A percentile compares a stretch with the other conserved stretches of the same genome.
These are phyloP conservation scores for Astropecten irregularis DNA, from an alignment of 53 echinoderm and acorn worm species.

Conservation along the genomic window DNA sequence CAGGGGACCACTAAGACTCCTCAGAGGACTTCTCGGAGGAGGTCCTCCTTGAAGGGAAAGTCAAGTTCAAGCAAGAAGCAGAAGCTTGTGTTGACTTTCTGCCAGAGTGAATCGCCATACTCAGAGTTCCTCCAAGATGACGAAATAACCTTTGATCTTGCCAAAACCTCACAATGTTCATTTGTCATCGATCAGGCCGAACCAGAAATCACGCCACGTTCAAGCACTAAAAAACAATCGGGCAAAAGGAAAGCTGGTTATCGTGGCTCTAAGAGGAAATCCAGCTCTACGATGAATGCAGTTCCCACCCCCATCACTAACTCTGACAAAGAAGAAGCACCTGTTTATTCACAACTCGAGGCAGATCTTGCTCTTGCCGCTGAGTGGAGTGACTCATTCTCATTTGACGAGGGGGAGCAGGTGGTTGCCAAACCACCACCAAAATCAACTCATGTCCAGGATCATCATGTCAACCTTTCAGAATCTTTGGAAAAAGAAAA, in stretches of 20 bases:
- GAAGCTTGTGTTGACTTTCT: conserved; percentile 11
- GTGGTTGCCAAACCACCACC: background rate
- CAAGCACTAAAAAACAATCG: background rate
- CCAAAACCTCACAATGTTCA: conserved; percentile 25
- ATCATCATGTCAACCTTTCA: background rate
- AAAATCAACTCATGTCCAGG: background rate
- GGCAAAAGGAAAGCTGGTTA: background rate
- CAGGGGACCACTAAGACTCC: background rate
- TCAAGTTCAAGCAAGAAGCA: conserved; percentile 14
- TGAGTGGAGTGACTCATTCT: conserved; percentile 52
- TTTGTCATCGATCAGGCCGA: conserved; percentile 40
- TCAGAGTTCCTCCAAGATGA: conserved; percentile 49
- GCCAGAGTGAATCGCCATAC: conserved; percentile 31
- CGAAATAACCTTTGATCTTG: conserved; percentile 25
- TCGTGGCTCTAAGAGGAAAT: background rate
- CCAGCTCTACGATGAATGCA: background rate
- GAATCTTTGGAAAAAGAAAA: background rate
- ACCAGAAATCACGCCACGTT: background rate
- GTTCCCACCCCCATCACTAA: background rate
- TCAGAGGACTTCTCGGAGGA: background rate
- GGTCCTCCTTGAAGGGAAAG: background rate
- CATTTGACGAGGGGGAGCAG: conserved; percentile 33
- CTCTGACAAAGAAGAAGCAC: background rate
- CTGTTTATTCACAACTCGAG: conserved; percentile 59
- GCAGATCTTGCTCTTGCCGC: conserved; percentile 59